These are phyloP conservation scores for Actinernus sp. DNA, from an alignment of 92 coral and sea anemone species.

Conservation along the genomic window DNA sequence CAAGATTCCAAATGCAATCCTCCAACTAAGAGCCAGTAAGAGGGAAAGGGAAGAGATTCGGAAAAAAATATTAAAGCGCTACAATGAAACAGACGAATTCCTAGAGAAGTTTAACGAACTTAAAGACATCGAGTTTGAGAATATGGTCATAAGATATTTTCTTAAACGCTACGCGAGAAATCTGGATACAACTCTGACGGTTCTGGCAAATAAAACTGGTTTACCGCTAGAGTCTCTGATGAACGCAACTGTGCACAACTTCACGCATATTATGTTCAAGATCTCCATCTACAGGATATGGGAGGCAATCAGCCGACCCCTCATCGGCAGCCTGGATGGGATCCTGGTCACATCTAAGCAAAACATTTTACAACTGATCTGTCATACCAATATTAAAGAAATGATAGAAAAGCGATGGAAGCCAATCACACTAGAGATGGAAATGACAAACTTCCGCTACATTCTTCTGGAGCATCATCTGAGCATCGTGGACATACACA, in stretches of 20 bases:
- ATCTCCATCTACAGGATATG: background rate
- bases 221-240: slow-evolving; percentile 15
- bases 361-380: too few species aligned
- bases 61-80: background rate
- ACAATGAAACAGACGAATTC: background rate
- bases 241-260: slow-evolving; percentile 36
- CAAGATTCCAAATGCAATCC: background rate
- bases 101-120: background rate
- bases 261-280: slow-evolving; percentile 1
- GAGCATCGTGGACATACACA: background rate
- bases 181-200: slow-evolving; percentile 2
- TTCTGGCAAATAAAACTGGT: slow-evolving; percentile 20
- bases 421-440: too few species aligned
- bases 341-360: background rate
- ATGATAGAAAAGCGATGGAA: too few species aligned
- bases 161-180: slow-evolving; percentile 26
- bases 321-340: too few species aligned
- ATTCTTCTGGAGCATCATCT: too few species aligned
- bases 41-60: background rate
- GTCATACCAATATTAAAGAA: too few species aligned
- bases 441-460: too few species aligned
- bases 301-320: too few species aligned
- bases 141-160: slow-evolving; percentile 9
- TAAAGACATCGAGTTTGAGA: slow-evolving; percentile 9
- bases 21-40: background rate